Evolutionary conservation across 2,797 vertebrate genomes (phyloP), one percentile per base, ranked within the genome.

Genomic region (Somateria mollissima): DNA sequence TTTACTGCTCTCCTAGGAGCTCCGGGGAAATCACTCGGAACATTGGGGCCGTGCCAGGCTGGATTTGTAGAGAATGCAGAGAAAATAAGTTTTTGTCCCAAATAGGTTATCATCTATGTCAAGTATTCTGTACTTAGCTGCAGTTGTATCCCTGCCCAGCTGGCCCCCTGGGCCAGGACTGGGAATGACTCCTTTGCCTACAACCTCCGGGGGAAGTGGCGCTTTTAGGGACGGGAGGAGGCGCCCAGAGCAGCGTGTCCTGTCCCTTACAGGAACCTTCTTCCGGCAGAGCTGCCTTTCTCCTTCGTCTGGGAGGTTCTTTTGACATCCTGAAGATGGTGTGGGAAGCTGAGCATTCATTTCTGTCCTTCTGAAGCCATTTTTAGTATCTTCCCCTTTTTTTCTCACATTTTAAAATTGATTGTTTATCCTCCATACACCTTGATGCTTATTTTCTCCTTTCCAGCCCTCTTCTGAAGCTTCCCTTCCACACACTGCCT

Each of bases 271-370:
- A 12, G 72, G 25, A 82, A 19, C 8, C 4, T 53, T 56, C 74
- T 78, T 34, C 14, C 18, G 58, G 22, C 71, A 49, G 13, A 32
- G 49, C 36, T 20, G 20, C 28, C 39, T 17, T 25, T 27, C 34
- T 73, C 8, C 0, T 45, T 30, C 53, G 9, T 27, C 39, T 37
- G n/a, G 43, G 82, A 84, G 77, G 41, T 71, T 91, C 45, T 85
- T 78, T 9, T 8, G 2, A 51, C 45, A 8, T 41, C 85, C 78
- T 56, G 71, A 51, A 60, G 75, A 21, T n/a, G 76, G 51, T 82
- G 72, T 77, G 76, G 83, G 76, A 83, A 91, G 83, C 62, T 62
- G 85, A 90, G 41, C 56, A 11, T 87, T 82, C 28, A 11, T 13
- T 84, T 32, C 66, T 85, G 36, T 16, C 53, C 73, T 93, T 47